Conservation (phyloP, 2,888 invertebrate species). For the Ptilodon capucinus region DNA sequence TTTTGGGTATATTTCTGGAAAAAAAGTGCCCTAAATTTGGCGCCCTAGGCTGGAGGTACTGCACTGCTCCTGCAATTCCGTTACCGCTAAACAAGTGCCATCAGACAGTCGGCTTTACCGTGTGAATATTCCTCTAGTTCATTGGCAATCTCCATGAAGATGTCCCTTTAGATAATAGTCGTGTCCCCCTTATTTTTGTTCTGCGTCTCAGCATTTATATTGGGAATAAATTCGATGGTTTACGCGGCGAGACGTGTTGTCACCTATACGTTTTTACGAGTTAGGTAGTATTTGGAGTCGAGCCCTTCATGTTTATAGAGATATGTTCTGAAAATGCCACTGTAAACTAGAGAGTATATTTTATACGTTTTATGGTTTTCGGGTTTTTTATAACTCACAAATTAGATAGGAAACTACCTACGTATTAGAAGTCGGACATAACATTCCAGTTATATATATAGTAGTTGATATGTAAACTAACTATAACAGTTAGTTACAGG, state of each 20-base stretch:
- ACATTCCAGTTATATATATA: no score
- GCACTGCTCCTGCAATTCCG: no score
- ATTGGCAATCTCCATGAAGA: constrained; percentile 46
- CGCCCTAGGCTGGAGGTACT: no score
- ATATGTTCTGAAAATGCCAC: constrained; percentile 39
- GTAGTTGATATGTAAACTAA: no score
- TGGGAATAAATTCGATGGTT: constrained; percentile 62
- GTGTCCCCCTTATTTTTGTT: constrained; percentile 38
- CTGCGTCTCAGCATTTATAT: constrained; percentile 44
- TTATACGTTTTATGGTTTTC: constrained; percentile 17
- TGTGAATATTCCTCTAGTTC: no score
- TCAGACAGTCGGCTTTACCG: no score
- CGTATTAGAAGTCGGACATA: no score
- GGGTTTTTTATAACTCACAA: constrained; percentile 2
- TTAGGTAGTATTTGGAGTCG: constrained; percentile 44
- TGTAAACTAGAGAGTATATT: constrained; percentile 42
- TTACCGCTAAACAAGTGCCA: no score
- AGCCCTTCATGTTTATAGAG: constrained; percentile 48
- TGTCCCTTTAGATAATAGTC: constrained; percentile 36
- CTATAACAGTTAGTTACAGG: no score
- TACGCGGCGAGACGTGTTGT: constrained; percentile 53
- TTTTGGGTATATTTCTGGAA: no score
- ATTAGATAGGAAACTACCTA: neutral
- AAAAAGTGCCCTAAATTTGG: no score
- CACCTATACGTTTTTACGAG: constrained; percentile 59